Evolutionary conservation across 2,888 invertebrate genomes (phyloP), one percentile per base, ranked within the genome.

Genomic region (Volucella inanis): DNA sequence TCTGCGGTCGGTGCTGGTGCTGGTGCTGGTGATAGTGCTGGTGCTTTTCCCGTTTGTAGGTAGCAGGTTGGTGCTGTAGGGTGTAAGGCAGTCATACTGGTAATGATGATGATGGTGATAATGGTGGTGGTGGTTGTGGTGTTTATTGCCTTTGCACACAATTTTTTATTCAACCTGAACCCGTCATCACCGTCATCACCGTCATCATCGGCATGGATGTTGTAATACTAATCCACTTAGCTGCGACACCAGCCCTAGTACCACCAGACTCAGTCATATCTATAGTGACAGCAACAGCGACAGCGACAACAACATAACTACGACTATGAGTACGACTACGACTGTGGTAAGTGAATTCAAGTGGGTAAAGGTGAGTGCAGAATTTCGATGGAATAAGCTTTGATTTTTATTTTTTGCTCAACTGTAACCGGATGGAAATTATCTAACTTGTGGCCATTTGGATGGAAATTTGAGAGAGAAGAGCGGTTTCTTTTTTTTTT

Each of bases 221-320:
- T 84, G 84, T 84, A 84, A 84, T 84, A 84, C 84, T 84, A 84
- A 84, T 84, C 84, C 84, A 84, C 84, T 84, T 84, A 84, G 84
- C 59, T 65, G 76, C 54, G 76, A 59, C 67, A 61, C 61, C 49
- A 45, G 54, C 52, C 31, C 31, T 31, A 31, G 31, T 31, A 31
- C 6, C 31, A 31, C 31, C 31, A 31, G 31, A 31, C 31, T 3
- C 31, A 31, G 31, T 6, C 31, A 31, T 31, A 31, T 4, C 31
- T 2, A 6, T 31, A 31, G 31, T 31, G 31, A 31, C 31, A 31
- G 31, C 18, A 54, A 39, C 64, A 78, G 41, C 76, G 52, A 47
- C 47, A 67, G 52, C 61, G 22, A 45, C 57, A 64, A 15, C 67
- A 2, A 11, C 57, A 57, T 57, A 41, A 39, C 15, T 38, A 59